These are phyloP conservation scores for Zaprionus lineosus DNA, from an alignment of 2,888 invertebrate species.

Conservation along the genomic window DNA sequence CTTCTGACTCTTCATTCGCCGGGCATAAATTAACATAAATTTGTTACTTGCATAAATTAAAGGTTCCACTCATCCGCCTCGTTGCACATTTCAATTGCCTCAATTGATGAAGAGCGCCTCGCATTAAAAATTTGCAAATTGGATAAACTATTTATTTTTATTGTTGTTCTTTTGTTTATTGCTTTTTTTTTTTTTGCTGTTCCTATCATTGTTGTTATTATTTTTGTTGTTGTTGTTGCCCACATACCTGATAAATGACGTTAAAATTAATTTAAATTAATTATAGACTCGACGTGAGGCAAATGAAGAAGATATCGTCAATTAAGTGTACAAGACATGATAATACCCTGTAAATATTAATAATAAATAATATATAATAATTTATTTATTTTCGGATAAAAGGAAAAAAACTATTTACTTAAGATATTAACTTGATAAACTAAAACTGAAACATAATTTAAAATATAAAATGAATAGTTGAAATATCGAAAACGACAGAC, in stretches of 20 bases:
- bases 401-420: not conserved
- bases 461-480: too few species aligned
- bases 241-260: slow-evolving; percentile 61
- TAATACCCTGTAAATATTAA: too few species aligned
- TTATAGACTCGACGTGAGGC: slow-evolving; percentile 33
- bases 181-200: too few species aligned
- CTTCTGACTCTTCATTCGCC: slow-evolving; percentile 7
- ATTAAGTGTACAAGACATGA: not conserved
- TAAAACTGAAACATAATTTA: too few species aligned
- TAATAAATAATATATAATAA: too few species aligned
- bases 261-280: slow-evolving; percentile 70
- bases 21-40: slow-evolving; percentile 36
- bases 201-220: slow-evolving; percentile 25
- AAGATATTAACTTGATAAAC: too few species aligned
- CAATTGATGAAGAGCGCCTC: slow-evolving; percentile 58
- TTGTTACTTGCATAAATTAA: slow-evolving; percentile 61
- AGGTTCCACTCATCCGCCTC: slow-evolving; percentile 67
- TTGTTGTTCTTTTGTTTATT: too few species aligned
- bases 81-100: slow-evolving; percentile 62
- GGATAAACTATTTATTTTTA: too few species aligned
- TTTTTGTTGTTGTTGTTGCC: slow-evolving; percentile 7
- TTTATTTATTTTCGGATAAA: too few species aligned
- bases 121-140: slow-evolving; percentile 57
- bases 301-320: not conserved
- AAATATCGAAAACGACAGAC: too few species aligned